Conservation (phyloP, 1,140 invertebrate species). For the Macrosteles quadrilineatus region DNA sequence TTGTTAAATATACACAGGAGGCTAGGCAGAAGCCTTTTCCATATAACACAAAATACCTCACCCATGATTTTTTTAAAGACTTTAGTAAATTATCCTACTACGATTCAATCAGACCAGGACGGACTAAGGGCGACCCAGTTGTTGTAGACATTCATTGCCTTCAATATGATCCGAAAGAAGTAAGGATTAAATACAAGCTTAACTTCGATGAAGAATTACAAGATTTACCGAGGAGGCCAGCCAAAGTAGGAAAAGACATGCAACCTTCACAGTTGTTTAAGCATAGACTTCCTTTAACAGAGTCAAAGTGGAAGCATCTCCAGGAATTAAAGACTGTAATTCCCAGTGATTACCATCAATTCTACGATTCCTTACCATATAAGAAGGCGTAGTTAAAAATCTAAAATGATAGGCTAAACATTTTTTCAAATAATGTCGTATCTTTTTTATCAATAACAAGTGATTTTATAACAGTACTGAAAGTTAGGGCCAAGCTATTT, state of each 20-base stretch:
- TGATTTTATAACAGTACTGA: too few species aligned
- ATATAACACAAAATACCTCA: conserved; percentile 24
- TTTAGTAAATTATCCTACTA: conserved; percentile 26
- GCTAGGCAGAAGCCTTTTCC: conserved; percentile 31
- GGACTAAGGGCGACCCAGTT: conserved; percentile 25
- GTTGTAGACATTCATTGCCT: conserved; percentile 35
- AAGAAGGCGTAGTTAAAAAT: too few species aligned
- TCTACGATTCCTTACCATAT: conserved; percentile 34
- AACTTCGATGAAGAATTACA: conserved; percentile 33
- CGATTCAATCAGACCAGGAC: conserved; percentile 31
- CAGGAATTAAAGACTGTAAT: conserved; percentile 5
- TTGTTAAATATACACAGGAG: conserved; percentile 35
- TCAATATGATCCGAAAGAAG: conserved; percentile 35
- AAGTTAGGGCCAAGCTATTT: too few species aligned
- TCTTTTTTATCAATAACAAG: neutral
- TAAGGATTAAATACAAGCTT: conserved; percentile 39
- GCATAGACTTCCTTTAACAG: conserved; percentile 15
- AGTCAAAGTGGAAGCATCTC: conserved; percentile 30
- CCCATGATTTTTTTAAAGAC: conserved; percentile 26
- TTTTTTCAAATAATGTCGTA: conserved; percentile 2
- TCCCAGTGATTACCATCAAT: conserved; percentile 26
- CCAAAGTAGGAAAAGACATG: neutral
- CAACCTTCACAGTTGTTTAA: conserved; percentile 7
- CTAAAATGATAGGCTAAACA: conserved; percentile 4
- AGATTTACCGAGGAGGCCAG: conserved; percentile 18